Conservation (phyloP, 23 tunicate species). For the Halocynthia roretzi region DNA sequence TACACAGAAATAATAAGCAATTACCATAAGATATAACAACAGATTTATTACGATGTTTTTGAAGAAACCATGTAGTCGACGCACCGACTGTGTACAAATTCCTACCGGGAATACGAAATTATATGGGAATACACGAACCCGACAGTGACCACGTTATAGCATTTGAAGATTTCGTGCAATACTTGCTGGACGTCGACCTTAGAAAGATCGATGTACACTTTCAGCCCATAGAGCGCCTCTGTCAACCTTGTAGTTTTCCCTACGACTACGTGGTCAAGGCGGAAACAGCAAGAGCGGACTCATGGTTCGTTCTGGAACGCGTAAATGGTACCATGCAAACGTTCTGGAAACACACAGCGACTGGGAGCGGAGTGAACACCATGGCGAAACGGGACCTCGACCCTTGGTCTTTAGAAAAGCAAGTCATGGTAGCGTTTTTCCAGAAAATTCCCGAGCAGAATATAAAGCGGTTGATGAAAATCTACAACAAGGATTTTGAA, state of each 20-base stretch:
- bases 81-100: conserved; percentile 27
- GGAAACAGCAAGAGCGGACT: conserved; percentile 32
- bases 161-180: conserved; percentile 51
- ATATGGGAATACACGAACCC: conserved; percentile 18
- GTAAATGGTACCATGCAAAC: conserved; percentile 31
- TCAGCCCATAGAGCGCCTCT: conserved; percentile 34
- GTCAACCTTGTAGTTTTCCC: conserved; percentile 39
- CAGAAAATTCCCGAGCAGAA: conserved; percentile 2
- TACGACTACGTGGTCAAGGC: conserved; percentile 49
- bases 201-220: conserved; percentile 39
- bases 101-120: conserved; percentile 25
- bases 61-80: conserved; percentile 25
- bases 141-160: conserved; percentile 48
- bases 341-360: conserved; percentile 19
- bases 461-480: neutral
- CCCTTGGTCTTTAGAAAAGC: neutral
- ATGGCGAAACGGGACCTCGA: neutral
- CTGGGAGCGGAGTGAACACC: neutral
- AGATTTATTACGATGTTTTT: neutral
- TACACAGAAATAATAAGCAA: no score
- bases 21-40: neutral
- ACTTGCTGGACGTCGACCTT: conserved; percentile 32
- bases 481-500: conserved; percentile 4
- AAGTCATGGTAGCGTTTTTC: conserved; percentile 6
- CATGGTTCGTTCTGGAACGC: conserved; percentile 36